phyloP scores from a whole-genome alignment of 2,113 vertebrate species.

The Austrofundulus limnaeus region DNA sequence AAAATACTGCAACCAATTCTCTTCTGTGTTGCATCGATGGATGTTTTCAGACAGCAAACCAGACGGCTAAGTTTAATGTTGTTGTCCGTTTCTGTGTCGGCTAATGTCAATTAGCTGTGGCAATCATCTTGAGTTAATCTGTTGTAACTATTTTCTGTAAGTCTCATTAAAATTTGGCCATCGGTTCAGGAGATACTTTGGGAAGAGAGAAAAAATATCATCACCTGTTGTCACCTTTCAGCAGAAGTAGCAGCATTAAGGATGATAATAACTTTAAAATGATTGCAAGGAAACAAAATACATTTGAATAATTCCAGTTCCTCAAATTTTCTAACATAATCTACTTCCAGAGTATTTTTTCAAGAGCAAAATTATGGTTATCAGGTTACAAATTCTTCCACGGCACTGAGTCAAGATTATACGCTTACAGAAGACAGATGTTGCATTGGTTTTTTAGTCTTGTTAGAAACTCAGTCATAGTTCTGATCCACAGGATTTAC shows the following conservation, averaged over 20 bases:
- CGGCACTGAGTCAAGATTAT: neutral
- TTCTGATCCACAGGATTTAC: conserved; percentile 16
- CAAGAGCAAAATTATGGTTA: neutral
- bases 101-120: no score
- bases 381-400: neutral
- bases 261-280: no score
- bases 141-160: no score
- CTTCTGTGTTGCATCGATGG: conserved; percentile 7
- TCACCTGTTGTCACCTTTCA: no score
- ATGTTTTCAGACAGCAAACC: conserved; percentile 13
- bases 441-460: neutral
- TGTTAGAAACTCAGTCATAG: conserved; percentile 2
- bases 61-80: neutral
- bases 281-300: no score
- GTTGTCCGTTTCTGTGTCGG: no score
- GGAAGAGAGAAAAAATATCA: no score
- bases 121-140: no score
- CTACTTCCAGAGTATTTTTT: neutral
- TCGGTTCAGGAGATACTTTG: no score
- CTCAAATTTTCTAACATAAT: neutral
- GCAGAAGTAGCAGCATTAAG: no score
- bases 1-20: conserved; percentile 9
- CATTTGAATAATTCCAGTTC: no score
- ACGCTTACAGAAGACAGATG: neutral
- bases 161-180: no score